These are phyloP conservation scores for Corythoichthys intestinalis DNA, from an alignment of 2,113 vertebrate genomes.

Conservation along the genomic window DNA sequence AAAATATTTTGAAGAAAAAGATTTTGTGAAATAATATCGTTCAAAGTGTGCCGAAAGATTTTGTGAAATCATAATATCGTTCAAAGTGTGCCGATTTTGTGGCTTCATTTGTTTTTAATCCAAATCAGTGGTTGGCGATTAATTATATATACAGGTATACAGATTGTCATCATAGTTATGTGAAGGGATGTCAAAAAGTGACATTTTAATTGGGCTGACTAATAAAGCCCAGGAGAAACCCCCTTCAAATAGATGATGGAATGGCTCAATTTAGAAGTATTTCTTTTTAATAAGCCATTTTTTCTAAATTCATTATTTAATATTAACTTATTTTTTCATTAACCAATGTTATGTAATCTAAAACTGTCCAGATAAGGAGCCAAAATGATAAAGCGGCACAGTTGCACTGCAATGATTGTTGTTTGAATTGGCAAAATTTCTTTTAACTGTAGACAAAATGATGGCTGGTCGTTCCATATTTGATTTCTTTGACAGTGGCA, in stretches of 20 bases:
- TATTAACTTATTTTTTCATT: too few relatives aligned
- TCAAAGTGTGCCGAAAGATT: not conserved
- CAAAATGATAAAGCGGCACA: too few relatives aligned
- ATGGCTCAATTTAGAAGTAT: too few relatives aligned
- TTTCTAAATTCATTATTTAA: too few relatives aligned
- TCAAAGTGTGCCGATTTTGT: not conserved
- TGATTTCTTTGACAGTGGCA: constrained; percentile 18
- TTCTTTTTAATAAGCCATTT: too few relatives aligned
- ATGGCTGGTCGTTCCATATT: not conserved
- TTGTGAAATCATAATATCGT: not conserved
- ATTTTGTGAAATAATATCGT: not conserved
- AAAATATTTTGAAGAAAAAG: too few relatives aligned
- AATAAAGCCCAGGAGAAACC: not conserved
- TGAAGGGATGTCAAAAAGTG: not conserved
- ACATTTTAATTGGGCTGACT: not conserved
- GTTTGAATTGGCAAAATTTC: too few relatives aligned
- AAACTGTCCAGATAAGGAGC: too few relatives aligned
- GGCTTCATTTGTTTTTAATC: not conserved
- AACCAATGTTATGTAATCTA: too few relatives aligned
- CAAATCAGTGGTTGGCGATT: not conserved
- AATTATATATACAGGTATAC: too few relatives aligned
- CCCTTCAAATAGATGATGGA: too few relatives aligned
- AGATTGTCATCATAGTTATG: not conserved
- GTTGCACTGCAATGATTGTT: too few relatives aligned
- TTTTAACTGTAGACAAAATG: not conserved